A percentile compares a stretch with the other conserved stretches of the same genome.
These are phyloP conservation scores for Physocephala rufipes DNA, from an alignment of 2,888 invertebrate genomes.

Conservation along the genomic window DNA sequence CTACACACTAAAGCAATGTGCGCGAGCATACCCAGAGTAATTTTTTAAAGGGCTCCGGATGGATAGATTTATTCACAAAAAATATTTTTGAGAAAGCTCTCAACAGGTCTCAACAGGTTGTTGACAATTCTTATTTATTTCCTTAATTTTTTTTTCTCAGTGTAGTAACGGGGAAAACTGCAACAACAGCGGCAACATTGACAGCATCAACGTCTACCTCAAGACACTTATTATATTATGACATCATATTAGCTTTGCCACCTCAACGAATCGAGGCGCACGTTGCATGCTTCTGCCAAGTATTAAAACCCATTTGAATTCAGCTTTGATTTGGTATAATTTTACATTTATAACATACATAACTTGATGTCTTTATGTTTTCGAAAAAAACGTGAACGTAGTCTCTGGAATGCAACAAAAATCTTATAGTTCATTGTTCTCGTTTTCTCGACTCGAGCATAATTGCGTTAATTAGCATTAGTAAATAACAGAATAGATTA, in stretches of 20 bases:
- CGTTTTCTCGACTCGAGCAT: no score
- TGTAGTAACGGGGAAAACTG: not conserved
- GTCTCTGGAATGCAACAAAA: no score
- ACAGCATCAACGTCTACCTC: not conserved
- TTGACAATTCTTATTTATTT: not conserved
- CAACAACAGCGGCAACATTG: no score
- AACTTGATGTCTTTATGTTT: no score
- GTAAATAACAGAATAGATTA: no score
- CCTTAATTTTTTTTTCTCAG: not conserved
- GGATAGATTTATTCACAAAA: no score
- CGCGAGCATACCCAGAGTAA: not conserved
- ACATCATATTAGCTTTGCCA: slow-evolving; percentile 1
- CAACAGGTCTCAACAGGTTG: not conserved
- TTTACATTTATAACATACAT: no score
- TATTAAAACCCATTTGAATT: slow-evolving; percentile 21
- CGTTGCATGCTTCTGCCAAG: slow-evolving; percentile 31
- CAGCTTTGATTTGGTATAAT: slow-evolving; percentile 1
- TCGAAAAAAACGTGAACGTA: no score
- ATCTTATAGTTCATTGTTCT: no score
- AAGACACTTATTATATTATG: slow-evolving; percentile 1
- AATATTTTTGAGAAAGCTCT: no score
- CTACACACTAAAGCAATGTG: not conserved
- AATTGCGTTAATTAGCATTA: no score
- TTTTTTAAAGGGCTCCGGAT: not conserved
- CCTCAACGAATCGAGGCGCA: not conserved